Conservation (phyloP, 2,888 invertebrate genomes). For the Gastracanthus pulcherrimus region DNA sequence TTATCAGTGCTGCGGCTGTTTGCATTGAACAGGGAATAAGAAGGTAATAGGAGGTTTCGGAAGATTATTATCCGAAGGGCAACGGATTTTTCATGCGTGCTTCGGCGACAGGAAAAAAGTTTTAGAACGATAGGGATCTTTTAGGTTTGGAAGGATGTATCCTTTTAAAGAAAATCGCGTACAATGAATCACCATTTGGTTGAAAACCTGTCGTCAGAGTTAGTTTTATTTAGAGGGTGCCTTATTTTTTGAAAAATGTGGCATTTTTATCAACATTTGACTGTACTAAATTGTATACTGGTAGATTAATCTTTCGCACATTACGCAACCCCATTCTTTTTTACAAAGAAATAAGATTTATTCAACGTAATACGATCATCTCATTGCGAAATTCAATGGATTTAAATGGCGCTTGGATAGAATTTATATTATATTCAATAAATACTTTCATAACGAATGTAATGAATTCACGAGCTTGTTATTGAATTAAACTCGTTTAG, state of each 20-base stretch:
- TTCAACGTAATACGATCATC: conserved; percentile 36
- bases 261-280: neutral
- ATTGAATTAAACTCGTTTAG: conserved; percentile 32
- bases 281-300: neutral
- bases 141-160: neutral
- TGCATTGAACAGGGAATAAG: neutral
- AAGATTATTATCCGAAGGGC: neutral
- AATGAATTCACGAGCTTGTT: conserved; percentile 6
- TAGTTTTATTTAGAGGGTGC: neutral
- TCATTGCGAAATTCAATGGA: conserved; percentile 20
- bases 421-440: conserved; percentile 24
- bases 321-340: neutral
- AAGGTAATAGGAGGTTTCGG: neutral
- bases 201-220: neutral
- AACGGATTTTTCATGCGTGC: neutral
- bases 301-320: neutral
- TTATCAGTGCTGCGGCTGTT: too few relatives aligned
- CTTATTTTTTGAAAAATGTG: neutral
- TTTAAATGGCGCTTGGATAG: conserved; percentile 3
- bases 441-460: neutral
- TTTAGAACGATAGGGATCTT: neutral
- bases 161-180: neutral
- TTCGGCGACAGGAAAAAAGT: neutral
- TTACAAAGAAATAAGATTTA: conserved; percentile 20
- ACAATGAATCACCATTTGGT: neutral